A percentile compares a stretch with the other conserved stretches of the same genome.
Evolutionary conservation across 1,140 invertebrate species (phyloP).

Genomic region (Macrobrachium rosenbergii): DNA sequence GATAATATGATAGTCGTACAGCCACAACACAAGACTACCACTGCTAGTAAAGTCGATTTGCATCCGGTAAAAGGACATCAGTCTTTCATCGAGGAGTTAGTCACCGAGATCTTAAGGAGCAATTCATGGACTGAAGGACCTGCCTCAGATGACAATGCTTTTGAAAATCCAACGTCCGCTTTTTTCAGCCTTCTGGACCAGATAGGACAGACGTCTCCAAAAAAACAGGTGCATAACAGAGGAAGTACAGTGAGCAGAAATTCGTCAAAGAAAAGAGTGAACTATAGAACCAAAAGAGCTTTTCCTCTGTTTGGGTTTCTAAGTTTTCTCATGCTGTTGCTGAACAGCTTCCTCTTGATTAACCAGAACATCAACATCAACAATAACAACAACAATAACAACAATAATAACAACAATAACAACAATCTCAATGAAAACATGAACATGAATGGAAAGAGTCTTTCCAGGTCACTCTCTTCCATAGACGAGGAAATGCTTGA

Average conservation of each 20-base stretch:
- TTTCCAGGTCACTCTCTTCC: background rate
- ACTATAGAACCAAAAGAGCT: background rate
- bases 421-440: background rate
- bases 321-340: background rate
- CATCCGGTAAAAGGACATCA: too few relatives aligned
- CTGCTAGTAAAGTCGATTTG: too few relatives aligned
- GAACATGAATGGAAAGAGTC: background rate
- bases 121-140: too few relatives aligned
- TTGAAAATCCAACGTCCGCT: too few relatives aligned
- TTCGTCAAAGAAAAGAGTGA: background rate
- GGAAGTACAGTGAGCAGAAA: background rate
- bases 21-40: too few relatives aligned
- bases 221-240: background rate
- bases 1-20: too few relatives aligned
- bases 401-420: constrained; percentile 4
- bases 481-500: background rate
- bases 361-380: constrained; percentile 19
- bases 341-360: constrained; percentile 10
- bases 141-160: too few relatives aligned
- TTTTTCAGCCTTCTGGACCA: too few relatives aligned
- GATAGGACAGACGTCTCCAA: too few relatives aligned
- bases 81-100: too few relatives aligned
- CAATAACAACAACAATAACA: constrained; percentile 15
- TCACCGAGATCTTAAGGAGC: too few relatives aligned
- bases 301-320: constrained; percentile 9